Base-by-base conservation (phyloP, 2,113 vertebrate species). In the Monopterus albus region DNA sequence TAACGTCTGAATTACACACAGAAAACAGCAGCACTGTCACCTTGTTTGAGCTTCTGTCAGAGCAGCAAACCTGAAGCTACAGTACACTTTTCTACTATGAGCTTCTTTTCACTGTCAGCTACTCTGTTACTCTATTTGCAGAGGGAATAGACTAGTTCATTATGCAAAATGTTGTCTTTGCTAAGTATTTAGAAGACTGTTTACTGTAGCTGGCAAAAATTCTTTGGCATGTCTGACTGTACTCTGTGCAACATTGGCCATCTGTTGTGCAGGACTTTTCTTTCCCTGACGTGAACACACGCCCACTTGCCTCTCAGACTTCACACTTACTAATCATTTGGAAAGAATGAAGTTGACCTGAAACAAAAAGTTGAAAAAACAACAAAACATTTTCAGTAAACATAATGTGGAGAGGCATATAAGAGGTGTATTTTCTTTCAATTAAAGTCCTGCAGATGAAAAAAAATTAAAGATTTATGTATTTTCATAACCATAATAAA, bases 221-320 rank as follows among this genome's bases (percentile, higher is more conserved):
- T 84, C 57, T 38, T 20, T 33, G 14, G 42, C 26, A 38, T 47
- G n/a, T 51, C 23, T 74, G 39, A 51, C 47, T 75, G 15, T 39
- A 18, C 40, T 66, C 5, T 70, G 28, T 53, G 65, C 45, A 66
- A 49, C 47, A 55, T 36, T 5, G 20, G 55, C 79, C 78, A 87
- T 87, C 87, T 90, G 85, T 50, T 75, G 64, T 64, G 66, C 60
- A 47, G 52, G 20, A 78, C 43, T 55, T 46, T 56, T 76, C 2
- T 12, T 69, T 80, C 66, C 23, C 42, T 69, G 39, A 59, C 43
- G 51, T n/a, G 40, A 72, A 72, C 60, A 76, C 75, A 76, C 51
- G 9, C 74, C 81, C 35, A 78, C 74, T 35, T 28, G 50, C 71
- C 68, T 84, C 43, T 63, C 49, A 76, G 23, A 58, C 18, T 66